Evolutionary conservation across 2,113 vertebrate genomes (phyloP).

Genomic region (Pseudopodoces humilis): DNA sequence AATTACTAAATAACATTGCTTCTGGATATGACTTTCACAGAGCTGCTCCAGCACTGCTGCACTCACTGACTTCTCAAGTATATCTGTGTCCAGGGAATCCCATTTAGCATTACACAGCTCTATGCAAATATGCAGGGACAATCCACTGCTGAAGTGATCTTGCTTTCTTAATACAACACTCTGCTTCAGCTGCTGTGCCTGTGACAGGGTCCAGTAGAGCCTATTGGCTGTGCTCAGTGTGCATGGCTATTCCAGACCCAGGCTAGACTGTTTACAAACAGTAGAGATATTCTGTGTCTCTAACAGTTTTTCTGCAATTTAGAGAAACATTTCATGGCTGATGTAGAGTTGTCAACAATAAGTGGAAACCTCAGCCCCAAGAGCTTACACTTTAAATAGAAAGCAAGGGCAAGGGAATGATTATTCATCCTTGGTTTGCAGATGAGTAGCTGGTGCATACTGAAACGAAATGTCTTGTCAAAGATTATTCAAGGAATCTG

Average conservation of each 20-base stretch:
- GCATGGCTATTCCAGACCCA: background rate
- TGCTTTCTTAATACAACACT: background rate
- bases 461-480: background rate
- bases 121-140: background rate
- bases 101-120: background rate
- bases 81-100: background rate
- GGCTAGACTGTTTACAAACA: slow-evolving; percentile 23
- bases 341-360: slow-evolving; percentile 24
- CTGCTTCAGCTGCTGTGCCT: background rate
- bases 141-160: background rate
- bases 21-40: background rate
- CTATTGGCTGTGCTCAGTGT: background rate
- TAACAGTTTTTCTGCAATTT: slow-evolving; percentile 20
- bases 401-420: slow-evolving; percentile 45
- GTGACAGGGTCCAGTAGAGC: background rate
- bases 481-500: background rate
- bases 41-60: background rate
- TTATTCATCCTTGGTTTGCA: slow-evolving; percentile 30
- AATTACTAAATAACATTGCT: background rate
- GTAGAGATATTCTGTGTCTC: background rate
- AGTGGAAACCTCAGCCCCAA: slow-evolving; percentile 8
- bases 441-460: slow-evolving; percentile 31
- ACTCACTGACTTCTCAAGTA: background rate
- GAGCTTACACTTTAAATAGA: slow-evolving; percentile 50
- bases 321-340: slow-evolving; percentile 7